A percentile compares a stretch with the other conserved stretches of the same genome.
Conservation (phyloP, 2,888 invertebrate species). For the Polyommatus icarus region DNA sequence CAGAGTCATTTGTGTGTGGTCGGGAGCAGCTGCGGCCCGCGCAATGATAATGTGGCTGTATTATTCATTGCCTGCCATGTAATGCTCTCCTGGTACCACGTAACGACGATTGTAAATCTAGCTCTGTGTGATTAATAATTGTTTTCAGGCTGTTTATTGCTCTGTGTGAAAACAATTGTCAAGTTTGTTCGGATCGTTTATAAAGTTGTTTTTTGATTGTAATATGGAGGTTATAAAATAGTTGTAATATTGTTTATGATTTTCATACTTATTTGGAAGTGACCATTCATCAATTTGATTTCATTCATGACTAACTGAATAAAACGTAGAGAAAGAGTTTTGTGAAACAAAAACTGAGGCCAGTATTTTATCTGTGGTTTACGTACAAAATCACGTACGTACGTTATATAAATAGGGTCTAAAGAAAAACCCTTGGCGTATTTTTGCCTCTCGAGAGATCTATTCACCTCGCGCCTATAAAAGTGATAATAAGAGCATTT, state of each 20-base stretch:
- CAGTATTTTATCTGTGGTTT: no score
- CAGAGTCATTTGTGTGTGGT: conserved; percentile 14
- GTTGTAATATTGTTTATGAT: neutral
- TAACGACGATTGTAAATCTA: neutral
- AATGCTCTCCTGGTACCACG: conserved; percentile 20
- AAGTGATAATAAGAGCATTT: no score
- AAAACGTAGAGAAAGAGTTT: no score
- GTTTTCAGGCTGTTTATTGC: neutral
- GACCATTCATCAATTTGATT: no score
- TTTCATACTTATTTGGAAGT: no score
- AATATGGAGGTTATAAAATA: neutral
- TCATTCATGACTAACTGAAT: no score
- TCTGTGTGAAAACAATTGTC: neutral
- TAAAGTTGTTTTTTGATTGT: neutral
- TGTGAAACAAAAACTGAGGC: no score
- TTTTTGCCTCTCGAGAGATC: no score
- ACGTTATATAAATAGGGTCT: no score
- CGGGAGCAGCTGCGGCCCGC: conserved; percentile 2
- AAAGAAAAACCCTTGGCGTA: no score
- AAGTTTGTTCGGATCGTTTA: neutral
- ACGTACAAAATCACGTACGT: no score
- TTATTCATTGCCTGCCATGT: conserved; percentile 4
- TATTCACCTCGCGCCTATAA: no score
- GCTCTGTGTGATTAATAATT: neutral
- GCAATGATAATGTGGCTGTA: conserved; percentile 16